phyloP scores from a whole-genome alignment of 2,113 vertebrate species.

The Coracopsis vasa region DNA sequence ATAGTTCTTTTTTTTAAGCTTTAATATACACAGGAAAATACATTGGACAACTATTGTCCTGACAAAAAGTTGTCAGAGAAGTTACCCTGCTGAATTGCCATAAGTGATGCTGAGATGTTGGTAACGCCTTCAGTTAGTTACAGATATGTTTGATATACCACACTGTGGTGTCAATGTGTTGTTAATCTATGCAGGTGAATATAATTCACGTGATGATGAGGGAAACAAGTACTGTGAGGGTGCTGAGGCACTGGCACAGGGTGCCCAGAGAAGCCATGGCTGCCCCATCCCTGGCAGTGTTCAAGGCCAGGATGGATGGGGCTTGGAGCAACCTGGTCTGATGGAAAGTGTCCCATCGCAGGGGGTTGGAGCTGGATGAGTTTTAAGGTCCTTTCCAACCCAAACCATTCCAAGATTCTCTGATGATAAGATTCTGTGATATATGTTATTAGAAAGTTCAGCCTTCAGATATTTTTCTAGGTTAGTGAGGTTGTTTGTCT shows the following conservation, averaged over 20 bases:
- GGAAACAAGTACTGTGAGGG: background rate
- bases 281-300: background rate
- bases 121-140: background rate
- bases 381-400: background rate
- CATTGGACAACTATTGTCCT: too few relatives aligned
- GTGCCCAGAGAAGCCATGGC: background rate
- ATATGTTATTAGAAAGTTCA: background rate
- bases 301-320: background rate
- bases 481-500: background rate
- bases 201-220: background rate
- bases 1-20: background rate
- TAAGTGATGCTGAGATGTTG: background rate
- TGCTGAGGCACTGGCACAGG: background rate
- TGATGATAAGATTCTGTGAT: background rate
- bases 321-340: background rate
- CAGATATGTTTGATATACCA: background rate
- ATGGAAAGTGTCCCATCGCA: background rate
- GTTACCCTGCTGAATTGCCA: background rate
- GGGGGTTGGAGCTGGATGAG: background rate
- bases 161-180: background rate
- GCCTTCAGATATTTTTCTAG: background rate
- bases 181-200: background rate
- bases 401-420: background rate
- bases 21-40: background rate
- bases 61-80: background rate